Evolutionary conservation across 2,888 invertebrate species (phyloP).

Genomic region (Pristionchus exspectatus): DNA sequence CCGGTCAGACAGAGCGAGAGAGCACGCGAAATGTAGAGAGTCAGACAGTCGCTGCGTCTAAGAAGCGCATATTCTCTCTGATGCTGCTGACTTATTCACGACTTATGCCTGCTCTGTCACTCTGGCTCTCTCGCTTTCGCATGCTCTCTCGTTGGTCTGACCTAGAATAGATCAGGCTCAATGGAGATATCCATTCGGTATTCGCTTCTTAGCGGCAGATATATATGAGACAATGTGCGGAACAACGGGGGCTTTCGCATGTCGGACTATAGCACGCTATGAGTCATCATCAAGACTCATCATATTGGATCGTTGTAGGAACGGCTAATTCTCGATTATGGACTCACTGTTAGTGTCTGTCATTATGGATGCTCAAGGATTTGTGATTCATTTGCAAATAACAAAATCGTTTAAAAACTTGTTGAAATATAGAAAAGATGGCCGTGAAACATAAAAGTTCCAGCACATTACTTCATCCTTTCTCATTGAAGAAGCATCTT

Average conservation of each 20-base stretch:
- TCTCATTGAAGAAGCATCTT: too few relatives aligned
- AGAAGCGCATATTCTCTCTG: not conserved
- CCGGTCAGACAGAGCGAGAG: not conserved
- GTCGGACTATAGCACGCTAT: not conserved
- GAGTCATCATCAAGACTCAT: not conserved
- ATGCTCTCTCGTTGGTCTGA: not conserved
- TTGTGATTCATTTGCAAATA: too few relatives aligned
- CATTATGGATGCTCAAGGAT: too few relatives aligned
- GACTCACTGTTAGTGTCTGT: too few relatives aligned
- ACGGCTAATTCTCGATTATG: too few relatives aligned
- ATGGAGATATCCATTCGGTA: not conserved
- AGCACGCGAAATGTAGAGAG: not conserved
- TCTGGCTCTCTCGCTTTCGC: not conserved
- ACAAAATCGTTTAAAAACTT: too few relatives aligned
- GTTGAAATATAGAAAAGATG: too few relatives aligned
- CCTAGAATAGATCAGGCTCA: not conserved
- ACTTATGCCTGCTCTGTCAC: not conserved
- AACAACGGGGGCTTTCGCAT: not conserved
- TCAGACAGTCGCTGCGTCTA: not conserved
- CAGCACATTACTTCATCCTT: too few relatives aligned
- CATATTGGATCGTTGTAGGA: not conserved
- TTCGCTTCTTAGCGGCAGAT: not conserved
- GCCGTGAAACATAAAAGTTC: too few relatives aligned
- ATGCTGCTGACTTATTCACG: constrained; percentile 30
- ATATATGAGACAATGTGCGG: constrained; percentile 21